Evolutionary conservation across 1,140 invertebrate genomes (phyloP).

Genomic region (Rhopalosiphum maidis): DNA sequence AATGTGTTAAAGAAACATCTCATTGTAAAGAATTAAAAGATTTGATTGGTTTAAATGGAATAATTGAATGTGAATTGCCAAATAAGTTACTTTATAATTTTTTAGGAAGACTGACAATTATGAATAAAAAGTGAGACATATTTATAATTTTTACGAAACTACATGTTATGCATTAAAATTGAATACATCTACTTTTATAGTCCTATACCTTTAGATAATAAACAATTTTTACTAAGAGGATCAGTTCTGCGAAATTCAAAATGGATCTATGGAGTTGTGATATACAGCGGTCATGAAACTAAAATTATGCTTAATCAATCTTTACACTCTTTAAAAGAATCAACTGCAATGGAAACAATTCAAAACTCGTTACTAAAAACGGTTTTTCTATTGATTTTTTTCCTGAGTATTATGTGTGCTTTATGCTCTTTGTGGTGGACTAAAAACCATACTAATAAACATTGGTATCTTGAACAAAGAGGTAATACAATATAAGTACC

Average conservation of each 20-base stretch:
- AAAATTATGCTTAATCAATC: constrained; percentile 96
- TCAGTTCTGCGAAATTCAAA: constrained; percentile 95
- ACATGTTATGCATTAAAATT: background rate
- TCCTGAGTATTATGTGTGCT: constrained; percentile 87
- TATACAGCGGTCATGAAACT: constrained; percentile 97
- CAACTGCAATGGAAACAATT: constrained; percentile 84
- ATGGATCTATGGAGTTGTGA: constrained; percentile 90
- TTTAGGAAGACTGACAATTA: constrained; percentile 84
- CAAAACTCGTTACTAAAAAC: constrained; percentile 95
- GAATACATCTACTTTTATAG: constrained; percentile 64
- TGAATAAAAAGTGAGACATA: constrained; percentile 68
- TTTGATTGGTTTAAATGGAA: constrained; percentile 76
- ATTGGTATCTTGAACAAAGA: constrained; percentile 86
- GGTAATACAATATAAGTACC: constrained; percentile 69
- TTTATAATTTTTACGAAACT: background rate
- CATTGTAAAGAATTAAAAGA: constrained; percentile 76
- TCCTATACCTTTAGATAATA: constrained; percentile 81
- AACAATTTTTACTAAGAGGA: constrained; percentile 92
- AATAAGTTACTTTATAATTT: constrained; percentile 97
- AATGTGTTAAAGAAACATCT: constrained; percentile 82
- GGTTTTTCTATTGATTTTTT: constrained; percentile 89
- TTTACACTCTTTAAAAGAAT: constrained; percentile 86
- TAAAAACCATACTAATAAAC: constrained; percentile 67
- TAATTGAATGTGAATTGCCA: constrained; percentile 93
- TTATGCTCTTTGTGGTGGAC: constrained; percentile 88